These are phyloP conservation scores for Perithous albicinctus DNA, from an alignment of 2,888 invertebrate genomes.

Conservation along the genomic window DNA sequence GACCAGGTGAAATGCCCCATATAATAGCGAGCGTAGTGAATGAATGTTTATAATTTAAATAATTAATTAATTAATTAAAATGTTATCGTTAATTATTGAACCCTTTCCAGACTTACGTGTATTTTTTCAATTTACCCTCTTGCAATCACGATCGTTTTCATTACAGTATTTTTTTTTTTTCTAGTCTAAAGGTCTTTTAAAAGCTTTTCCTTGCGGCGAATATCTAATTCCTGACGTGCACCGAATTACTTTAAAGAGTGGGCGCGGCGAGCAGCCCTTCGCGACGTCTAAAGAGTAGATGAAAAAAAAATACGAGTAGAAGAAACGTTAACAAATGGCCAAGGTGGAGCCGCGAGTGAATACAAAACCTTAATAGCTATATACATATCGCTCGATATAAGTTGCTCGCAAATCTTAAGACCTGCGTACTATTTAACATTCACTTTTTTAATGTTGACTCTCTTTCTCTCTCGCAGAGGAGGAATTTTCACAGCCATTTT, in stretches of 20 bases:
- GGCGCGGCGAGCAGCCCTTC: conserved; percentile 8
- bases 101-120: too few relatives aligned
- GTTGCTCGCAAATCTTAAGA: background rate
- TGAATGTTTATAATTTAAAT: too few relatives aligned
- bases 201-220: background rate
- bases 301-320: conserved; percentile 24
- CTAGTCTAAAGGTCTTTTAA: background rate
- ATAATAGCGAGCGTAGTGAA: too few relatives aligned
- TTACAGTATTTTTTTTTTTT: conserved; percentile 4
- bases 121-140: too few relatives aligned
- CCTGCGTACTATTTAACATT: background rate
- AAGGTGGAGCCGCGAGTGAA: conserved; percentile 22
- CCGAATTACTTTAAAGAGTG: conserved; percentile 28
- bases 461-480: background rate
- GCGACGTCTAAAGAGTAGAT: conserved; percentile 9
- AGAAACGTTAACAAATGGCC: conserved; percentile 33
- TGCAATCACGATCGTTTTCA: too few relatives aligned
- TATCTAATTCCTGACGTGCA: conserved; percentile 23
- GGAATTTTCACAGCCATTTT: conserved; percentile 36
- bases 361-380: conserved; percentile 7
- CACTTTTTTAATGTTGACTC: conserved; percentile 22
- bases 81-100: too few relatives aligned
- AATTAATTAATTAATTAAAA: too few relatives aligned
- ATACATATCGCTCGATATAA: conserved; percentile 28
- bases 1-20: too few relatives aligned